Evolutionary conservation across 2,797 vertebrate genomes (phyloP), one percentile per base, ranked within the genome.

Genomic region (Gymnothorax reevesii): DNA sequence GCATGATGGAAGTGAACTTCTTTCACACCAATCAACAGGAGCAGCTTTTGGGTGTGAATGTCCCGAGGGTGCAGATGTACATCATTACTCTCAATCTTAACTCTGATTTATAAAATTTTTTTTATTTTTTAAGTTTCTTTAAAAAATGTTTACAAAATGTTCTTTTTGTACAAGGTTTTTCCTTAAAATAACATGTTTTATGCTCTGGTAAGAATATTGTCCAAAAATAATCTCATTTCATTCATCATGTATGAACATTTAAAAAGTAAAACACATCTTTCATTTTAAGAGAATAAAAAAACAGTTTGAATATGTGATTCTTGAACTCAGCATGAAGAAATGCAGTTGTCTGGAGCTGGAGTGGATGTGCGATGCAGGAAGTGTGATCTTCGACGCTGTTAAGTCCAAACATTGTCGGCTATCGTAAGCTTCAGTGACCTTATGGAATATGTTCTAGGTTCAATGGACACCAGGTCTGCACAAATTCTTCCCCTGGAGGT

Each of bases 181-280:
- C 91, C 91, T 90, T 96, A 98, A 98, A 97, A 97, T 99, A 98
- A 95, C 93, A 94, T 95, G 97, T 95, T 94, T 92, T 93, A 93
- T 95, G 96, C 96, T 98, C 96, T 97, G 95, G 96, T 97, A 97
- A 96, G 95, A 97, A 97, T 96, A 96, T 94, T 93, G 96, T 97
- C 96, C 96, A 98, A 99, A 97, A 99, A 99, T 99, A 99, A 96
- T 97, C 96, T 80, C n/a, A 80, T 80, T 80, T 80, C 73, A 97
- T 93, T 95, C 60, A 90, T 94, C 94, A 90, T 93, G 94, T 98
- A 97, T 97, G 95, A 99, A 98, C 96, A 96, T 96, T 42, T 96
- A 96, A 95, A 96, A 97, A 97, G 95, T 96, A 95, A 94, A 97
- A 97, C 96, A 98, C 95, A 97, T 96, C 94, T 92, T 94, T 94